Percentiles rank a stretch among this genome's conserved stretches.
phyloP scores from a whole-genome alignment of 2,797 vertebrate genomes.

The Myotis daubentonii region DNA sequence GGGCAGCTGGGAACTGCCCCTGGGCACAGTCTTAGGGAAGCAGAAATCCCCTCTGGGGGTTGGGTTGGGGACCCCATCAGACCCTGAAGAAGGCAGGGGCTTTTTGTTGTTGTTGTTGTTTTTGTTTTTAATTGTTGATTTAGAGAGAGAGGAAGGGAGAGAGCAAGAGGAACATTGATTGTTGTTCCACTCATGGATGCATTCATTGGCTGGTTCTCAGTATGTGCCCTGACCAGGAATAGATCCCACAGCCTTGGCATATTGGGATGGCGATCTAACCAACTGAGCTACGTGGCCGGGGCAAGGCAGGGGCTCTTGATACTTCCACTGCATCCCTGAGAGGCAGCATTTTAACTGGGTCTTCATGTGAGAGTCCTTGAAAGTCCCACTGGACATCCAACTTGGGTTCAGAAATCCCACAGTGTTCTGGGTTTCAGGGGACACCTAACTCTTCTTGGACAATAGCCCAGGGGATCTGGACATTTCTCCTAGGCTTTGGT shows the following conservation, averaged over 20 bases:
- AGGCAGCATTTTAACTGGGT: neutral
- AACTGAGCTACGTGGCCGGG: neutral
- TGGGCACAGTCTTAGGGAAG: neutral
- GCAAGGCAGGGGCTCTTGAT: neutral
- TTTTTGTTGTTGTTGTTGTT: too few relatives aligned
- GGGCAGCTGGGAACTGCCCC: neutral
- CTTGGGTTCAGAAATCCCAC: neutral
- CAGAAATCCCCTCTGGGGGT: neutral
- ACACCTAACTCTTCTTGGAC: neutral
- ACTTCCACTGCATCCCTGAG: neutral
- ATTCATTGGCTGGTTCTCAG: too few relatives aligned
- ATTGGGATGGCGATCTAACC: neutral
- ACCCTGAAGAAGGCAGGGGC: neutral
- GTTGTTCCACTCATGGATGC: too few relatives aligned
- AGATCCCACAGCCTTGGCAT: too few relatives aligned
- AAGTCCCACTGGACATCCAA: neutral
- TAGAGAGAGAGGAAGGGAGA: neutral
- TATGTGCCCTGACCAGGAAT: neutral
- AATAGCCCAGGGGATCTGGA: neutral
- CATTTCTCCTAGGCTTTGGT: too few relatives aligned
- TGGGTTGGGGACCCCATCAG: neutral
- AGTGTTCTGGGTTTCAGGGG: neutral
- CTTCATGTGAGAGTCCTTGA: neutral
- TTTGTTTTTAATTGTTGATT: too few relatives aligned
- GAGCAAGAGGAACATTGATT: too few relatives aligned